Conservation (phyloP, 2,888 invertebrate species). For the Drosophila glabriapex region DNA sequence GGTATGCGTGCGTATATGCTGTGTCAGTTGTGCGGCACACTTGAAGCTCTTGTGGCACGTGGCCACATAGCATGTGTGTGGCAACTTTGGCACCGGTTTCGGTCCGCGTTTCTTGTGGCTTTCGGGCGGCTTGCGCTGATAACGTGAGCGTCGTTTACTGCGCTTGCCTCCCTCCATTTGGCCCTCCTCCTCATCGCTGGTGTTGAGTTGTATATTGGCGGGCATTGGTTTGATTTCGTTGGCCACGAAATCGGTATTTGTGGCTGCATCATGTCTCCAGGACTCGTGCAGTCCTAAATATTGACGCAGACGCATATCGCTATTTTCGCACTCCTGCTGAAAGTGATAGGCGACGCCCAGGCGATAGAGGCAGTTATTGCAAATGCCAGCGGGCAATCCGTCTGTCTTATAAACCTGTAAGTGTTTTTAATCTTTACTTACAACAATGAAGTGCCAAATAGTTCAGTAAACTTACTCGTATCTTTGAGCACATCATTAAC, state of each 20-base stretch:
- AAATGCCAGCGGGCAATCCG: constrained; percentile 88
- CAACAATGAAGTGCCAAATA: not conserved
- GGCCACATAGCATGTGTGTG: constrained; percentile 87
- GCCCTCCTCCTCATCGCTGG: constrained; percentile 72
- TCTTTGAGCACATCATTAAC: constrained; percentile 88
- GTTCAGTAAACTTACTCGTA: constrained; percentile 85
- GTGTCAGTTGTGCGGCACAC: constrained; percentile 88
- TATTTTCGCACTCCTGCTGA: constrained; percentile 88
- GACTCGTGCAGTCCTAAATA: constrained; percentile 86
- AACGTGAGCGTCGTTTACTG: constrained; percentile 84
- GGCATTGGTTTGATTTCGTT: constrained; percentile 51
- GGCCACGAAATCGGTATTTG: constrained; percentile 86
- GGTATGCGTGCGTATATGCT: constrained; percentile 88
- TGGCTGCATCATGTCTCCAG: constrained; percentile 86
- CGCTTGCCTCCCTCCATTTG: constrained; percentile 58
- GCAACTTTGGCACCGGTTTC: constrained; percentile 87
- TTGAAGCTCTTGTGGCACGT: constrained; percentile 87
- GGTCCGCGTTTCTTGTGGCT: constrained; percentile 88
- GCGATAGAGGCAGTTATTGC: constrained; percentile 88
- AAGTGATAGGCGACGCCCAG: constrained; percentile 88
- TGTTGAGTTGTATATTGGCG: constrained; percentile 48
- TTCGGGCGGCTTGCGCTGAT: constrained; percentile 87
- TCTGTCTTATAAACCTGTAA: constrained; percentile 86
- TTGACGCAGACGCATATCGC: constrained; percentile 87
- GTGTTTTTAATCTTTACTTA: not conserved